Base-by-base conservation (phyloP, 2,797 vertebrate species). In the Amniataba percoides region DNA sequence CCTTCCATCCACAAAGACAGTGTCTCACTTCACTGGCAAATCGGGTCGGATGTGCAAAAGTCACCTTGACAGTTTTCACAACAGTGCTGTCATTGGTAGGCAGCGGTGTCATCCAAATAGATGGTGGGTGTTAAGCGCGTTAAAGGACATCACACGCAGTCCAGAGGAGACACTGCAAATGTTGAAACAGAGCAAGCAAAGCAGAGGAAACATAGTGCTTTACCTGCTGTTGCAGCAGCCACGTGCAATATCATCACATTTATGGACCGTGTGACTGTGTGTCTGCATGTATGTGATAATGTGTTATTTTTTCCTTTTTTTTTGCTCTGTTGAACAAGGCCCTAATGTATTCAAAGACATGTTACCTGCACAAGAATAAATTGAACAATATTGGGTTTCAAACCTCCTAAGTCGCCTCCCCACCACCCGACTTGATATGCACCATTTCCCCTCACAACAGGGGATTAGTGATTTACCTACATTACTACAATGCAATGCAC, bases 51-150 rank as follows among this genome's bases (percentile, higher is more conserved):
- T 89, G 87, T 90, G 77, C 87, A 79, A 86, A 94, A 94, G 94
- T 94, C 94, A 95, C 93, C 94, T 95, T 95, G 92, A 92, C 89
- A 86, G 88, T 89, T 88, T 88, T 82, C 85, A 83, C 88, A 89
- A 80, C 86, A 75, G 84, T 57, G 76, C 68, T 81, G 85, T 85
- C 86, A 81, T 92, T 88, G 87, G 88, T 87, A 77, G 90, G 82
- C 73, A 55, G 75, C 59, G 70, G 65, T 90, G 77, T 81, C 81
- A 75, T 93, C 93, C 92, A 92, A 93, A 92, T 87, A 90, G 73
- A 84, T 74, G 53, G 84, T 80, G 80, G 87, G 89, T 85, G 83
- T 88, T 85, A 86, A 81, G 82, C 57, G 8, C 4, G 74, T 87
- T 89, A 88, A 88, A 87, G 83, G 87, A 90, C 87, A 88, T 71